phyloP scores from a whole-genome alignment of 2,888 invertebrate species.

The Cosmia pyralina region DNA sequence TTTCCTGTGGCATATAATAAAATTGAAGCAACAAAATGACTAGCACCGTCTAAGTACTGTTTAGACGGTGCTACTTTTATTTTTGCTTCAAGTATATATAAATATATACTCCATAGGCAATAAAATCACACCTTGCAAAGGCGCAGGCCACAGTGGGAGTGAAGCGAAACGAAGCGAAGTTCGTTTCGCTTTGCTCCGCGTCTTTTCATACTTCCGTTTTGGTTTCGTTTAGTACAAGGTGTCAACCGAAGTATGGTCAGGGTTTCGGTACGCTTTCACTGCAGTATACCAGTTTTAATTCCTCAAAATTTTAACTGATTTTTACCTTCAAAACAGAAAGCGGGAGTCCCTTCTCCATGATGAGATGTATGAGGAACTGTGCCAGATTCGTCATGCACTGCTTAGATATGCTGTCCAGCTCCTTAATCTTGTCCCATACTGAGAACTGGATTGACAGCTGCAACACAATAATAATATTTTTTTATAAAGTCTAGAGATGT shows the following conservation, averaged over 20 bases:
- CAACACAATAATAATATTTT: neutral
- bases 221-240: too few species aligned
- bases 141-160: too few species aligned
- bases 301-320: neutral
- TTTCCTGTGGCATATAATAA: too few species aligned
- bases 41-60: too few species aligned
- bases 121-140: neutral
- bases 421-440: conserved; percentile 97
- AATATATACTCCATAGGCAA: neutral
- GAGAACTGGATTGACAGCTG: conserved; percentile 95
- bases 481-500: neutral
- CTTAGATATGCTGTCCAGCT: conserved; percentile 91
- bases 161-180: too few species aligned
- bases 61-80: too few species aligned
- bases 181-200: too few species aligned
- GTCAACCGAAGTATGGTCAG: too few species aligned
- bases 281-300: neutral
- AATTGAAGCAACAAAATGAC: too few species aligned
- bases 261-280: too few species aligned
- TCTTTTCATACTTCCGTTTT: too few species aligned
- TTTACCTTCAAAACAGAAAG: conserved; percentile 96
- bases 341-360: conserved; percentile 94
- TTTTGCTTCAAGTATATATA: neutral
- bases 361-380: conserved; percentile 94
- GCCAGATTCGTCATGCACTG: conserved; percentile 93